A percentile compares a stretch with the other conserved stretches of the same genome.
These are phyloP conservation scores for Notolepis coatsorum DNA, from an alignment of 2,797 vertebrate genomes.

Conservation along the genomic window DNA sequence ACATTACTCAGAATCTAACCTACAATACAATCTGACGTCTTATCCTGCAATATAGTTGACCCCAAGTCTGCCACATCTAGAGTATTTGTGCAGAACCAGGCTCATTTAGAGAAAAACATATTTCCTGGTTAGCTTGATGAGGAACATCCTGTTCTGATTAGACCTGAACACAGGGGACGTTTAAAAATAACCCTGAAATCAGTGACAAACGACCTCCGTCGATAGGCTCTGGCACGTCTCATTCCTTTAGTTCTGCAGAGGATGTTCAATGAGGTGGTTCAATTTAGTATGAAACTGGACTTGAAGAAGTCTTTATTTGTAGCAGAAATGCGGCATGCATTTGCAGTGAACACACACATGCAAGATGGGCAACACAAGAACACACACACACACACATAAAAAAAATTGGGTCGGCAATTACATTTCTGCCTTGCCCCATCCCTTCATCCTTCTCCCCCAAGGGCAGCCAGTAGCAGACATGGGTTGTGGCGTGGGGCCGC, in stretches of 20 bases:
- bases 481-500: too few relatives aligned
- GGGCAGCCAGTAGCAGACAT: too few relatives aligned
- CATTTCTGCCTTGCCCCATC: too few relatives aligned
- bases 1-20: slow-evolving; percentile 31
- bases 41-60: slow-evolving; percentile 38
- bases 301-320: neutral
- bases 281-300: slow-evolving; percentile 24
- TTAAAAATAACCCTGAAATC: slow-evolving; percentile 79
- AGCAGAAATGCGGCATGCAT: neutral
- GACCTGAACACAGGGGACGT: slow-evolving; percentile 59
- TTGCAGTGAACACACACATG: neutral
- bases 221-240: slow-evolving; percentile 44
- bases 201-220: slow-evolving; percentile 75
- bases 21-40: neutral
- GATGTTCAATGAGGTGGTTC: slow-evolving; percentile 27
- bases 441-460: too few relatives aligned
- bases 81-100: slow-evolving; percentile 31
- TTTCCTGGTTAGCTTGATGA: slow-evolving; percentile 70
- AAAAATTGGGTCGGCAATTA: too few relatives aligned
- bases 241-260: slow-evolving; percentile 27
- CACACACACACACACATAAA: neutral
- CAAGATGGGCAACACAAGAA: neutral
- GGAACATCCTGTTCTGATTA: slow-evolving; percentile 79
- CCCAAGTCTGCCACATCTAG: slow-evolving; percentile 30
- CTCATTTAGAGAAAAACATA: slow-evolving; percentile 60